Evolutionary conservation across 2,113 vertebrate species (phyloP), one percentile per base, ranked within the genome.

Genomic region (Cercopithecus mona): DNA sequence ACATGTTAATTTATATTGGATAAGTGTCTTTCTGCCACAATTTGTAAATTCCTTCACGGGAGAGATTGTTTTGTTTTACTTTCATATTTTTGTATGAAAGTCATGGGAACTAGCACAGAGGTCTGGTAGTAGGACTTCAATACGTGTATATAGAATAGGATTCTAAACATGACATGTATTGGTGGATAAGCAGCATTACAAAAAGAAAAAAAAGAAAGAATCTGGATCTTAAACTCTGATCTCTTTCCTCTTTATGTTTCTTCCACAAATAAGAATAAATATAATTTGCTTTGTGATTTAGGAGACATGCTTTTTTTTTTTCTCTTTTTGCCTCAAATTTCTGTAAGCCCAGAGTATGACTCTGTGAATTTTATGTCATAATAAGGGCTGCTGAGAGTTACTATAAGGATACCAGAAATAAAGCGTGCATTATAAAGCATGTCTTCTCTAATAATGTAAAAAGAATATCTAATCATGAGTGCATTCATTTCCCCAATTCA

Each of bases 291-390:
- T 91, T 93, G 25, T 88, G 27, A 87, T 91, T 78, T 13, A 3
- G 2, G 0, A 16, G 59, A 93, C 75, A 90, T 30, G 13, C 14
- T 45, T 38, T 76, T 86, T 43, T 43, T 73, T 43, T 50, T 18
- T 45, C 78, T 82, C 32, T 78, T 81, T 32, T 89, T 80, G 13
- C 17, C n/a, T 86, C 18, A 95, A 93, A 90, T 93, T 80, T 18
- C 50, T 88, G 2, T 84, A 78, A 96, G 38, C 32, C 2, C 27
- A 52, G 50, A 59, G 3, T 57, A 3, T 52, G 61, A 55, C 45
- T 88, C 55, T 72, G 55, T 93, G 83, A 76, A 81, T 94, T 97
- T 97, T 35, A 72, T 59, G 40, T 32, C 20, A 38, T 48, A 81
- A 59, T 40, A 92, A 90, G 25, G 13, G 35, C 5, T 22, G 68